Evolutionary conservation across 2,113 vertebrate species (phyloP), one percentile per base, ranked within the genome.

Genomic region (Sebastes schlegelii): DNA sequence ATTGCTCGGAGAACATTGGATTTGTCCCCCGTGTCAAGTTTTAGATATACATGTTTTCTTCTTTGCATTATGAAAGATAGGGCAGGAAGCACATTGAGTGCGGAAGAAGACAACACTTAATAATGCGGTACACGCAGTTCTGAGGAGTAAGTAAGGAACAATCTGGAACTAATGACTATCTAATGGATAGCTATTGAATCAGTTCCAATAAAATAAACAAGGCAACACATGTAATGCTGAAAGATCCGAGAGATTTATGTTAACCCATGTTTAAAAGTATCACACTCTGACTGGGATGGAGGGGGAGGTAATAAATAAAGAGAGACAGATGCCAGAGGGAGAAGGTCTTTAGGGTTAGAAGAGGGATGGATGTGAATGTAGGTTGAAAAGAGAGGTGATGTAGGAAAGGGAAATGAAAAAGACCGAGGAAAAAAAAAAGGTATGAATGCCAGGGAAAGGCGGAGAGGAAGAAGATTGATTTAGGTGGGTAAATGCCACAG

Each of bases 401-500:
- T 2, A 71, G 23, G 54, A 52, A 64, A 60, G 54, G 23, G 21
- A 68, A 45, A 43, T 13, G 0, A 4, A 43, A 54, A 23, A 42
- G 10, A 62, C 34, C 23, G 34, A 66, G 52, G 14, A 26, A 8
- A 23, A 54, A 68, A n/a, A 54, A 45, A 16, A 64, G 16, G 16
- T 54, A 34, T 67, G 72, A 52, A 77, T 42, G 13, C 17, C 48
- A 70, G 17, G 34, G 42, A 58, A 43, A 42, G 75, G 49, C 46
- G 3, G 10, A 54, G 23, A 68, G 17, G n/a, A 52, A 67, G 48
- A 61, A n/a, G 16, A 26, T 34, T 65, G 23, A 58, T 73, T 58
- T 75, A 10, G n/a, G 64, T 66, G 60, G 62, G 69, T 78, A 80
- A 68, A 83, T 69, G 55, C 72, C 61, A 75, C 54, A 57, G 55